Percentiles rank a stretch among this genome's conserved stretches.
Conservation (phyloP, 2,797 vertebrate genomes). For the Rhodeus uyekii region DNA sequence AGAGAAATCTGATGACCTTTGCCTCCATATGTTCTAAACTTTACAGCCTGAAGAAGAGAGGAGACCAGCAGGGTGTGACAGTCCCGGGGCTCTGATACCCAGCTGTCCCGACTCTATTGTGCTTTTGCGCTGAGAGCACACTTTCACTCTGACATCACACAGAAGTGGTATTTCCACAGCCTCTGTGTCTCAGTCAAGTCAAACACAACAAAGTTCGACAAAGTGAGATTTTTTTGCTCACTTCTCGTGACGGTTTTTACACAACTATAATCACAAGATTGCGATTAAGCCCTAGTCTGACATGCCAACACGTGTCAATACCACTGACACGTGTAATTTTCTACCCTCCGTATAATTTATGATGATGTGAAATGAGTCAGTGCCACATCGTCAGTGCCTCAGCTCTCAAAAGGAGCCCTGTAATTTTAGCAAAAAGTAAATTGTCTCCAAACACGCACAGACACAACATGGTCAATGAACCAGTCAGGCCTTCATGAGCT, state of each 20-base stretch:
- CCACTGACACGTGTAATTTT: constrained; percentile 60
- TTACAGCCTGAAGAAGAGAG: constrained; percentile 45
- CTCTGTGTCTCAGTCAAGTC: constrained; percentile 14
- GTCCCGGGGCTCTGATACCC: constrained; percentile 53
- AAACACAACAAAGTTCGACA: constrained; percentile 14
- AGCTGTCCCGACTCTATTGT: constrained; percentile 65
- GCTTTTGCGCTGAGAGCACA: constrained; percentile 75
- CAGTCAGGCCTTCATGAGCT: background rate
- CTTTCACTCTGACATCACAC: constrained; percentile 72
- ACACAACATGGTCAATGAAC: background rate
- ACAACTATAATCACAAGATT: constrained; percentile 37
- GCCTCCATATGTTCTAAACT: constrained; percentile 65
- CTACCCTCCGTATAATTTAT: constrained; percentile 55
- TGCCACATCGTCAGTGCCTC: constrained; percentile 26
- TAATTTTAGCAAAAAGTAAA: constrained; percentile 33
- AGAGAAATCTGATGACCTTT: constrained; percentile 71
- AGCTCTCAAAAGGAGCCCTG: constrained; percentile 14
- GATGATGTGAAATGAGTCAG: constrained; percentile 68
- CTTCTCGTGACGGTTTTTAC: background rate
- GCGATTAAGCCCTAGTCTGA: background rate
- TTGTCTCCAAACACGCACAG: background rate
- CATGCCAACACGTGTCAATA: constrained; percentile 61
- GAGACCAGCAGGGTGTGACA: constrained; percentile 38
- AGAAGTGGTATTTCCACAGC: constrained; percentile 75
- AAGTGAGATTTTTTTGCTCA: constrained; percentile 9